A percentile compares a stretch with the other conserved stretches of the same genome.
phyloP scores from a whole-genome alignment of 2,888 invertebrate genomes.

The Luffia ferchaultella region DNA sequence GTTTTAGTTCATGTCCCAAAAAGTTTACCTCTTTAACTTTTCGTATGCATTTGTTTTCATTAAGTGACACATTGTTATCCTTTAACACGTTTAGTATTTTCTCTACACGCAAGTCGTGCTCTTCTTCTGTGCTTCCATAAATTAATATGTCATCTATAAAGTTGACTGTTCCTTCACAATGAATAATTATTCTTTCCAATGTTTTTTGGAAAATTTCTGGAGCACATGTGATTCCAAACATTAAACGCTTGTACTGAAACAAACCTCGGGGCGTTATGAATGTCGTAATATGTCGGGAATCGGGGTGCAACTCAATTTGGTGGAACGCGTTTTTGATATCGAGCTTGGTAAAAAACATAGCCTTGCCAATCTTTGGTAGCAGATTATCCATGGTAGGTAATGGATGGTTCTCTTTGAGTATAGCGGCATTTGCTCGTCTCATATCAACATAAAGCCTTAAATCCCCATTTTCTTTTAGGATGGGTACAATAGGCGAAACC shows the following conservation, averaged over 20 bases:
- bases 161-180: constrained; percentile 26
- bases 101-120: no score
- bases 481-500: constrained; percentile 22
- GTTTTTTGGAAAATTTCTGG: constrained; percentile 39
- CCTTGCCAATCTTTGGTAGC: constrained; percentile 13
- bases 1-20: constrained; percentile 14
- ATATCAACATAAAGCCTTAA: constrained; percentile 11
- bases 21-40: constrained; percentile 14
- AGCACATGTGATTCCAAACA: constrained; percentile 36
- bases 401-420: constrained; percentile 17
- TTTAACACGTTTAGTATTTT: no score
- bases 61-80: no score
- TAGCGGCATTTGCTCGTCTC: constrained; percentile 18
- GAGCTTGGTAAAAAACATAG: constrained; percentile 21
- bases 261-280: constrained; percentile 29
- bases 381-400: constrained; percentile 12
- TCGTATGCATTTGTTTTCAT: constrained; percentile 15
- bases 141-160: constrained; percentile 34
- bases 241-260: constrained; percentile 30
- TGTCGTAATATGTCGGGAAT: constrained; percentile 27
- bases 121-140: no score
- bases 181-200: constrained; percentile 24
- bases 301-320: constrained; percentile 25
- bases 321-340: constrained; percentile 30
- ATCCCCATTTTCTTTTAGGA: constrained; percentile 17